phyloP scores from a whole-genome alignment of 64 coral and sea anemone species.

The Stichodactyla helianthus region DNA sequence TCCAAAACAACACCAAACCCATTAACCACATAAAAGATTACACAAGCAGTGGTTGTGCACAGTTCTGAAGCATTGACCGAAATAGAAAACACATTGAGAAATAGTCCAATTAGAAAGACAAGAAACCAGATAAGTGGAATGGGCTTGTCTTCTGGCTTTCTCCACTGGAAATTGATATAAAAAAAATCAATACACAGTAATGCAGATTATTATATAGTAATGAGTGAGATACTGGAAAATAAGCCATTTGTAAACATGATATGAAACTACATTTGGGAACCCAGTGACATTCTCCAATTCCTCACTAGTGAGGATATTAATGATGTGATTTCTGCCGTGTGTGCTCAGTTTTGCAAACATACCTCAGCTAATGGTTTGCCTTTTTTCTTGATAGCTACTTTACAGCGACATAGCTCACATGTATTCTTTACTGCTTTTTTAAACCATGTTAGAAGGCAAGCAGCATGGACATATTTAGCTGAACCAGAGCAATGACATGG shows the following conservation, averaged over 20 bases:
- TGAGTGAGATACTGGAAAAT: too few species aligned
- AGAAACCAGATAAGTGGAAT: constrained; percentile 86
- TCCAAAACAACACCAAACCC: constrained; percentile 91
- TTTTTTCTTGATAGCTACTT: constrained; percentile 91
- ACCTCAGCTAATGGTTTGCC: constrained; percentile 90
- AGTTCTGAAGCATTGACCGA: constrained; percentile 90
- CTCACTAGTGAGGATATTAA: not conserved
- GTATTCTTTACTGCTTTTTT: constrained; percentile 89
- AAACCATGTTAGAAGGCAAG: constrained; percentile 87
- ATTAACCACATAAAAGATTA: constrained; percentile 92
- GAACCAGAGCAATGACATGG: constrained; percentile 84
- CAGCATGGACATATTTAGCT: constrained; percentile 75
- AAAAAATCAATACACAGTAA: not conserved
- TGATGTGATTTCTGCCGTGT: not conserved
- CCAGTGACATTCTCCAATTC: too few species aligned
- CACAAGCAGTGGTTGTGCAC: constrained; percentile 74
- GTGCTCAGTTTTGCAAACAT: not conserved
- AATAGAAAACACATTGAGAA: constrained; percentile 88
- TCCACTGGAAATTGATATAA: constrained; percentile 56
- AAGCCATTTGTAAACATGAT: too few species aligned
- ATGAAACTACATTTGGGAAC: too few species aligned
- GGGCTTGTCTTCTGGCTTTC: constrained; percentile 81
- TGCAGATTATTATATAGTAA: not conserved
- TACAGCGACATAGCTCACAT: constrained; percentile 85
- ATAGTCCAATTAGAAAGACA: constrained; percentile 84